These are phyloP conservation scores for Lepidonotus clava DNA, from an alignment of 2,888 invertebrate genomes.

Conservation along the genomic window DNA sequence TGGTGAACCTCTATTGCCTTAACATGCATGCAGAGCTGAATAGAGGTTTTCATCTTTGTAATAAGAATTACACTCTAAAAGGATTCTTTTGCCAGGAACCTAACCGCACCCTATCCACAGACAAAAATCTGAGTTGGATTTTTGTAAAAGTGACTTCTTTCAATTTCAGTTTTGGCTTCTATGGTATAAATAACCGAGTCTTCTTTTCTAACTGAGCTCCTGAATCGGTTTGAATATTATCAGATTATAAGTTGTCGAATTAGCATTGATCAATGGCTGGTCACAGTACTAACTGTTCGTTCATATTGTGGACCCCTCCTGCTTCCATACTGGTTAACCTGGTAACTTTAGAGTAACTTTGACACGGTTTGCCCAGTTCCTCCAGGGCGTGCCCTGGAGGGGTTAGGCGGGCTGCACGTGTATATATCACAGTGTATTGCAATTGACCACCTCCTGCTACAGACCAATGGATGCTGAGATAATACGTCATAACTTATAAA, in stretches of 20 bases:
- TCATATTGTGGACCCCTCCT: not conserved
- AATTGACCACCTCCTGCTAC: constrained; percentile 14
- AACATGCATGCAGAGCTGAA: not conserved
- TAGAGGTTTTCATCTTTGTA: not conserved
- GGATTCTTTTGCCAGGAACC: not conserved
- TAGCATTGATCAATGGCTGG: too few species aligned
- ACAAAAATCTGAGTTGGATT: too few species aligned
- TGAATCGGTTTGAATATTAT: too few species aligned
- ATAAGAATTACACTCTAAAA: too few species aligned
- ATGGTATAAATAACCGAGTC: too few species aligned
- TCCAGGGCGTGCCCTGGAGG: too few species aligned
- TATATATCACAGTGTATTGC: not conserved
- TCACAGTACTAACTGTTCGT: not conserved
- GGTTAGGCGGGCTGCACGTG: not conserved
- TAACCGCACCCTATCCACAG: too few species aligned
- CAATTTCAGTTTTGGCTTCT: too few species aligned
- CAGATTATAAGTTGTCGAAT: too few species aligned
- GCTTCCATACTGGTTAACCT: not conserved
- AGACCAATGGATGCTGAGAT: not conserved
- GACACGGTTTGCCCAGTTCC: not conserved
- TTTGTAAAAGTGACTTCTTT: too few species aligned
- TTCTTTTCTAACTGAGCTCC: too few species aligned
- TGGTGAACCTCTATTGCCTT: constrained; percentile 23
- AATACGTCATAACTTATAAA: too few species aligned
- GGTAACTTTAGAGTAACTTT: not conserved